Evolutionary conservation across 2,888 invertebrate species (phyloP), one percentile per base, ranked within the genome.

Genomic region (Iphiclides podalirius): DNA sequence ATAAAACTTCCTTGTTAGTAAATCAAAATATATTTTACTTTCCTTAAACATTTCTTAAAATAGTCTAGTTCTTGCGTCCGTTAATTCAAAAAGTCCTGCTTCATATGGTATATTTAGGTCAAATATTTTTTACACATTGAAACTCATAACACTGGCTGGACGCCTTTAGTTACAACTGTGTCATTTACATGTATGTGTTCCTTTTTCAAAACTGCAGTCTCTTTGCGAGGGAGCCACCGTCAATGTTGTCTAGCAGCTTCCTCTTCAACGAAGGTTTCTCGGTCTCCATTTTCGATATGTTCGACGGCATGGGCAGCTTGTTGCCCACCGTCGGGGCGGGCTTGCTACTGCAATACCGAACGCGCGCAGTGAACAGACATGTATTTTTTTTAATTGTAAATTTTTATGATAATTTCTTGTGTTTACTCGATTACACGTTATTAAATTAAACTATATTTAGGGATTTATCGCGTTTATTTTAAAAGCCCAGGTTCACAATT

Each of bases 311-410:
- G 0, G 98, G 98, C 45, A 98, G 78, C 70, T 94, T 94, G n/a
- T 91, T 80, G 1, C 96, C 96, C 4, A 94, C 86, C 0, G 97
- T 94, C 0, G 98, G 97, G 4, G 95, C 92, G 2, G 98, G 98
- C 74, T 95, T 95, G 71, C 95, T 97, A 61, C 94, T 92, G 76
- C 26, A 80, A 79, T 28, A 17, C 4, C 14, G 28, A 28, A 26
- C n/a, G n/a, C n/a, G n/a, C n/a, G n/a, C n/a, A n/a, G n/a, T n/a
- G n/a, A n/a, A n/a, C n/a, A n/a, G n/a, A n/a, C n/a, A n/a, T n/a
- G n/a, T n/a, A n/a, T n/a, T n/a, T n/a, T n/a, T n/a, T n/a, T n/a
- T n/a, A n/a, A n/a, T n/a, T n/a, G n/a, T n/a, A n/a, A n/a, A n/a
- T n/a, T n/a, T n/a, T n/a, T n/a, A n/a, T n/a, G n/a, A n/a, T n/a